Evolutionary conservation across 2,113 vertebrate species (phyloP), one percentile per base, ranked within the genome.

Genomic region (Myocastor coypus): DNA sequence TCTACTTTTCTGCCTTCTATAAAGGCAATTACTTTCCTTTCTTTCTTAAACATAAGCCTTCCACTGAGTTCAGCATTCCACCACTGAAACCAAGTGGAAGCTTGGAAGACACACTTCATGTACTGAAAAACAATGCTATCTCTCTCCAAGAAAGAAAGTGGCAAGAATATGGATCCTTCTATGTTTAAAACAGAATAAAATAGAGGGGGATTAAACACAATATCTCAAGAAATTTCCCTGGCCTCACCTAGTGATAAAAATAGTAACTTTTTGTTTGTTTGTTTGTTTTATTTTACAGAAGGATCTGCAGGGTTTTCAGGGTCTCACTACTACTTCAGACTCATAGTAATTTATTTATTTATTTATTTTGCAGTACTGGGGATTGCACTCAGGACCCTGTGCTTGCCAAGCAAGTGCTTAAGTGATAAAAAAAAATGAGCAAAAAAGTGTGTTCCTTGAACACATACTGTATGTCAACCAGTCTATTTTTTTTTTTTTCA

Each of bases 401-500:
- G n/a, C n/a, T n/a, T n/a, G n/a, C n/a, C n/a, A n/a, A n/a, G n/a
- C n/a, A n/a, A n/a, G n/a, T n/a, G n/a, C n/a, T n/a, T n/a, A n/a
- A n/a, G n/a, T n/a, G n/a, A n/a, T n/a, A n/a, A 90, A 92, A 92
- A 92, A 77, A 88, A 83, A 88, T 88, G 37, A 83, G 10, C 59
- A 82, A 89, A n/a, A 77, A 34, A 16, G 84, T 88, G 8, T 88
- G 37, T 42, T 87, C 63, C 69, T 26, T 73, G 37, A 73, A 9
- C 69, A 73, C 34, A 24, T 40, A 73, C 69, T 73, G 40, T 40
- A 37, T 73, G 69, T 73, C 20, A 40, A 55, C 52, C 52, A 55
- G 52, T 14, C 12, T 55, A 14, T 55, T 55, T 55, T 55, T 55
- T 14, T 55, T 55, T 55, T 55, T 55, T 14, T 55, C 52, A 55